Evolutionary conservation across 1,140 invertebrate species (phyloP).

Genomic region (Platyscapa corneri): DNA sequence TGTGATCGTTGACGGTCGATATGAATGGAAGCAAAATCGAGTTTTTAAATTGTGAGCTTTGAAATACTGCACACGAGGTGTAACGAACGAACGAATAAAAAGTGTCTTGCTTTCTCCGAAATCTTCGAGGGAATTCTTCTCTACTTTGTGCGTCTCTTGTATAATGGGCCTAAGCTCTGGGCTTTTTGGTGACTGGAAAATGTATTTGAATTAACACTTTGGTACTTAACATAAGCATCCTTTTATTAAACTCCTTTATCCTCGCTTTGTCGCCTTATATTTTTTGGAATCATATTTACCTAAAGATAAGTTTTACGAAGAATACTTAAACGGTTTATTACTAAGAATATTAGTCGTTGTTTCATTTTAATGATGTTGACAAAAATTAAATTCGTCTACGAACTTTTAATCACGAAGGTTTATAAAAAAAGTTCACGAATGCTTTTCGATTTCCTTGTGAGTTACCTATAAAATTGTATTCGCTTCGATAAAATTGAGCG

Average conservation of each 20-base stretch:
- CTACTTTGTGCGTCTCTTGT: conserved; percentile 26
- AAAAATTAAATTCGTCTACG: not conserved
- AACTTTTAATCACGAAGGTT: too few species aligned
- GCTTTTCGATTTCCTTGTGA: not conserved
- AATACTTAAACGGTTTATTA: not conserved
- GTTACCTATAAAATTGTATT: not conserved
- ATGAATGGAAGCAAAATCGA: not conserved
- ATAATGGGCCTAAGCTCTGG: conserved; percentile 44
- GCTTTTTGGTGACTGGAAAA: conserved; percentile 52
- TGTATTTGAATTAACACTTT: conserved; percentile 53
- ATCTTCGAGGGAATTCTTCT: conserved; percentile 37
- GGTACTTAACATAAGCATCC: conserved; percentile 48
- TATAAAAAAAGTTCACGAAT: too few species aligned
- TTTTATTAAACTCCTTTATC: not conserved
- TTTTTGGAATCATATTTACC: not conserved
- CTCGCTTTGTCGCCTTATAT: not conserved
- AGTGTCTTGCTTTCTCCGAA: conserved; percentile 27
- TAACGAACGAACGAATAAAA: conserved; percentile 9
- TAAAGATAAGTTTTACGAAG: not conserved
- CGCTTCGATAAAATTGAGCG: not conserved
- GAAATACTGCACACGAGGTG: not conserved
- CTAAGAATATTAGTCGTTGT: not conserved
- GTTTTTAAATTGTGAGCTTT: not conserved
- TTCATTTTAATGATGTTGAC: not conserved
- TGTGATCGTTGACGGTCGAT: not conserved